Base-by-base conservation (phyloP, 2,113 vertebrate species). In the Orthonyx spaldingii region DNA sequence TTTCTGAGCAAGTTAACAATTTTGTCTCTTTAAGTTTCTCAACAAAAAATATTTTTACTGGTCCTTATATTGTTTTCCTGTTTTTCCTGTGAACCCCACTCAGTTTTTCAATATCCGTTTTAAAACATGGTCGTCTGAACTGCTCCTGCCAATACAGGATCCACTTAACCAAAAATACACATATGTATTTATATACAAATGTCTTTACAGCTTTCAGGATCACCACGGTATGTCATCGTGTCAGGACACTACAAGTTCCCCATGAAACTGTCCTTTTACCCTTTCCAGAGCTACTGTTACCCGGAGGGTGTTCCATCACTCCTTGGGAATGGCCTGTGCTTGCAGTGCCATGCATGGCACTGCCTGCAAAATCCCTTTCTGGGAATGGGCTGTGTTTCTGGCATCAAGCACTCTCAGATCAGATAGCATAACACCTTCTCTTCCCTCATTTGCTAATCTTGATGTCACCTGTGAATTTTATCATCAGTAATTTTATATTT, bases 321-420 rank as follows among this genome's bases (percentile, higher is more conserved):
- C n/a, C 7, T 2, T 53, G 77, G 64, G 60, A 65, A 65, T 37
- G 59, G 42, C 16, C 20, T 35, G 27, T 64, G 35, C 59, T 44
- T 0, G 0, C 44, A 17, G 16, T 6, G 1, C 33, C 4, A 1
- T 21, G 55, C 47, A 9, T 46, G 39, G 50, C 46, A 16, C 75
- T 50, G 63, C 35, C 76, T 0, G 0, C 50, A 52, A 41, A 87
- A 57, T 41, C 39, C 32, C n/a, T 32, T 81, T 46, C 42, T 70
- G 39, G 44, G 77, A 83, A 44, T 11, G 20, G 26, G 6, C 53
- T 2, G 0, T 20, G n/a, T 60, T 59, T 56, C 63, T 64, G 55
- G 71, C 50, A 56, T 27, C 65, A 46, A 30, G 24, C 30, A 11
- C 39, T 57, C 69, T 32, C 44, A 37, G 39, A 56, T 47, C 65